Base-by-base conservation (phyloP, 2,888 invertebrate species). In the Diaprepes abbreviatus region DNA sequence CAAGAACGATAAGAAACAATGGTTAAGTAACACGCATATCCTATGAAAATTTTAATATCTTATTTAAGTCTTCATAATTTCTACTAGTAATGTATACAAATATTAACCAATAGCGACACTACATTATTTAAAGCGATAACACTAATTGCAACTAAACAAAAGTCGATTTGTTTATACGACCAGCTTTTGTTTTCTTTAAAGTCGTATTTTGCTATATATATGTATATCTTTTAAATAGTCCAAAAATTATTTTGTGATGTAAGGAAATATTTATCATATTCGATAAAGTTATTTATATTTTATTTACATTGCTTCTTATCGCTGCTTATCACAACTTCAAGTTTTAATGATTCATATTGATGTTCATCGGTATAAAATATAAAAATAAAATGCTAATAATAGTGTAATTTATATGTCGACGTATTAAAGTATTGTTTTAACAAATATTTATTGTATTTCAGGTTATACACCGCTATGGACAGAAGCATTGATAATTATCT, bases 401-500 rank as follows among this genome's bases (percentile, higher is more conserved):
- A 35, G 16, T 54, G 36, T 19, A 54, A 14, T 55, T 19, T 36
- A 55, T 55, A 7, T 36, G 2, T 9, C 35, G 17, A 54, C 33
- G 35, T 19, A 36, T 33, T 16, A 33, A 9, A 31, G 14, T 52
- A 1, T 4, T 55, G 10, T 55, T 55, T 55, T n/a, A n/a, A 33
- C 19, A 6, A 36, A 43, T 24, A 1, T 10, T 21, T 45, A 40
- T 55, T 59, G 10, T 58, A 5, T 38, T 70, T 4, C 68, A 76
- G 76, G 73, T 73, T 66, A 71, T 55, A 66, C 38, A 73, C 52
- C 62, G 80, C 79, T 77, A 83, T 83, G 83, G 84, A 83, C 82
- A 79, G 79, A 71, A 76, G 78, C 74, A 76, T 77, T 75, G 83
- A 83, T 78, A 93, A 91, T 84, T 95, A 95, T 87, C 88, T 94